Evolutionary conservation across 30 jellyfish, hydroid and myxozoan genomes (phyloP).

Genomic region (Hydractinia symbiolongicarpus): DNA sequence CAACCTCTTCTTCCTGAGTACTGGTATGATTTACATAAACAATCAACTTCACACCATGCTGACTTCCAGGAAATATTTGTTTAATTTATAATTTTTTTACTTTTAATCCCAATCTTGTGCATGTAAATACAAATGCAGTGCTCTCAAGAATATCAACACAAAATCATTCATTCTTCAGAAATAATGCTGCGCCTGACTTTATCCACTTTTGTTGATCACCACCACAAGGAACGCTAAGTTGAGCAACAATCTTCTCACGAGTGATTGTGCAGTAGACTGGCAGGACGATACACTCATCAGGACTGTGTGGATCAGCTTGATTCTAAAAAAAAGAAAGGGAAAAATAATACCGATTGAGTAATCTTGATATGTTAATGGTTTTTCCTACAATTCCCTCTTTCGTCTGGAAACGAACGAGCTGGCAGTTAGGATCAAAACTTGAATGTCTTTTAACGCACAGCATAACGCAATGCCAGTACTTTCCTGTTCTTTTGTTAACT

Average conservation of each 20-base stretch:
- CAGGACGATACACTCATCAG: conserved; percentile 69
- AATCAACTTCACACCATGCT: conserved; percentile 1
- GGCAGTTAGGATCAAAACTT: too few relatives aligned
- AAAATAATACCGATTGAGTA: not conserved
- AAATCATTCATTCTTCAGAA: conserved; percentile 58
- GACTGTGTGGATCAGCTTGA: conserved; percentile 77
- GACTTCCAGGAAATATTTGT: conserved; percentile 4
- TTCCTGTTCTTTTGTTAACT: too few relatives aligned
- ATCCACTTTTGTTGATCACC: conserved; percentile 88
- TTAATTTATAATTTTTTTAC: too few relatives aligned
- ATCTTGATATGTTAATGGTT: not conserved
- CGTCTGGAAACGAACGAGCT: not conserved
- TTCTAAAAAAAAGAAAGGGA: conserved; percentile 42
- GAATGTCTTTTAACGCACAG: too few relatives aligned
- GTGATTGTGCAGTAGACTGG: conserved; percentile 84
- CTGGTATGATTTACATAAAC: not conserved
- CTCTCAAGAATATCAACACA: not conserved
- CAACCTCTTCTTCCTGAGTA: not conserved
- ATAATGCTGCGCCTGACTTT: conserved; percentile 92
- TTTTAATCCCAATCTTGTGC: too few relatives aligned
- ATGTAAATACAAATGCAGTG: too few relatives aligned
- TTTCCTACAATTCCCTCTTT: not conserved
- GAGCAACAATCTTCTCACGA: conserved; percentile 88
- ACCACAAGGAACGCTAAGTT: conserved; percentile 90
- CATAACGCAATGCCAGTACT: too few relatives aligned